Conservation (phyloP, 2,888 invertebrate genomes). For the Nudaria mundana region DNA sequence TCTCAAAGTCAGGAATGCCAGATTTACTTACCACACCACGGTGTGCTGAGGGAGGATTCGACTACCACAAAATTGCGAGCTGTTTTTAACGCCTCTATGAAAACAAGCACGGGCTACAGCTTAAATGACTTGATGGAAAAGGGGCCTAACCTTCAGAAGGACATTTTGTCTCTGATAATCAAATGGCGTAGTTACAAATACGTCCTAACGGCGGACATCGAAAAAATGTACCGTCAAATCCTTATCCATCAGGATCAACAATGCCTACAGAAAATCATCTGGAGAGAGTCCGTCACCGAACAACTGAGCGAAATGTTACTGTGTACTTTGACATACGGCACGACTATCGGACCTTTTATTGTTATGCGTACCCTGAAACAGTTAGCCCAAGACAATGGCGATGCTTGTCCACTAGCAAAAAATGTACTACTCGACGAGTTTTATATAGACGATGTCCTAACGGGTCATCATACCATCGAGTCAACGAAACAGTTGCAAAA, state of each 20-base stretch:
- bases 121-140: neutral
- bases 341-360: too few relatives aligned
- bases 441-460: neutral
- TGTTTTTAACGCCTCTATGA: constrained; percentile 1
- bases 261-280: constrained; percentile 16
- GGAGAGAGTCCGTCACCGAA: neutral
- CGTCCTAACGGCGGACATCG: constrained; percentile 21
- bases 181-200: constrained; percentile 20
- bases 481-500: too few relatives aligned
- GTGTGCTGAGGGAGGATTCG: neutral
- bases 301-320: neutral
- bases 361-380: constrained; percentile 10
- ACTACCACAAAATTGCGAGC: constrained; percentile 1
- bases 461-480: neutral
- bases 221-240: constrained; percentile 22
- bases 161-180: constrained; percentile 11
- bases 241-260: constrained; percentile 13
- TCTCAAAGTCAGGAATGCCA: neutral
- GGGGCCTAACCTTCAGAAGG: constrained; percentile 18
- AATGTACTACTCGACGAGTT: neutral
- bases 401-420: neutral
- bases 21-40: constrained; percentile 1
- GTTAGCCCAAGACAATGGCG: constrained; percentile 12
- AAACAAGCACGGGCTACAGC: neutral
- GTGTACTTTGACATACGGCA: neutral